A percentile compares a stretch with the other conserved stretches of the same genome.
These are phyloP conservation scores for Leptarthrus brevirostris DNA, from an alignment of 2,888 invertebrate genomes.

Conservation along the genomic window DNA sequence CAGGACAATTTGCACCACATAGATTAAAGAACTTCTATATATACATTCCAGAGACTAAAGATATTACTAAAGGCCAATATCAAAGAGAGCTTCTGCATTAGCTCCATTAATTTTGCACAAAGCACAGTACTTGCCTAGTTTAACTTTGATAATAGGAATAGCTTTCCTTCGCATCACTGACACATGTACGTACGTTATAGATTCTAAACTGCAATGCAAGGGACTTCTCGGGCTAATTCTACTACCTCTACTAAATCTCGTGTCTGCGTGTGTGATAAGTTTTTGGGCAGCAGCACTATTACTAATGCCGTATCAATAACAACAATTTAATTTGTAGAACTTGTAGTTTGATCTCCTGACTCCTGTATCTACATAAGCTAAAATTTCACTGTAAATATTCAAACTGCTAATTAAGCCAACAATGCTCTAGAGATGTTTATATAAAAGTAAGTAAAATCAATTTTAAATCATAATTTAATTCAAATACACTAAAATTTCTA, in stretches of 20 bases:
- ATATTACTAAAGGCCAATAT: constrained; percentile 44
- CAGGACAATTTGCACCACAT: constrained; percentile 67
- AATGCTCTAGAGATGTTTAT: no score
- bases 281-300: constrained; percentile 26
- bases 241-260: constrained; percentile 36
- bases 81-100: constrained; percentile 36
- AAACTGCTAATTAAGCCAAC: not conserved
- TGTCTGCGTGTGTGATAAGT: not conserved
- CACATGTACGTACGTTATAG: constrained; percentile 9
- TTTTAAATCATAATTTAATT: no score
- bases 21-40: constrained; percentile 57
- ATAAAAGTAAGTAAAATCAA: no score
- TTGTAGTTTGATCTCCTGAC: not conserved
- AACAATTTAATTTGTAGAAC: constrained; percentile 5
- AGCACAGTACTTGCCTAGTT: not conserved
- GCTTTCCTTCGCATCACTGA: not conserved
- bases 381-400: not conserved
- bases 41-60: not conserved
- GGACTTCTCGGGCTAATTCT: constrained; percentile 23
- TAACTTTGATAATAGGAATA: not conserved
- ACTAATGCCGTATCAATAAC: constrained; percentile 34
- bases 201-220: not conserved
- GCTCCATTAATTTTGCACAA: constrained; percentile 26
- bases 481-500: no score
- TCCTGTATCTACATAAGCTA: not conserved